Base-by-base conservation (phyloP, 1,140 invertebrate genomes). In the Calephelis virginiensis region DNA sequence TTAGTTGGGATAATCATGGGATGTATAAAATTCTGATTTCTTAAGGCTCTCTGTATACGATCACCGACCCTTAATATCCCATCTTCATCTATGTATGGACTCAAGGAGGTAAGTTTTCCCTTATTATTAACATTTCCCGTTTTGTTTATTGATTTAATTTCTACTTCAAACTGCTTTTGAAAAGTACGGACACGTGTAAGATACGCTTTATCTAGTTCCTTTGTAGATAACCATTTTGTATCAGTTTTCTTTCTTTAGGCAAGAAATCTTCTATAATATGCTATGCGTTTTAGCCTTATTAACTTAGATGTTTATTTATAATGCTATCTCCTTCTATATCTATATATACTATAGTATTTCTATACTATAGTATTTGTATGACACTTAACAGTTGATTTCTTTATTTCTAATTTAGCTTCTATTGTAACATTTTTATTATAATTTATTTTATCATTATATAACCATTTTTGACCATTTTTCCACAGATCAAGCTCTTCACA, bases 211-310 rank as follows among this genome's bases (percentile, higher is more conserved):
- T 47, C 40, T 46, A 71, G 49, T 68, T 68, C 70, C 6, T 56
- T 28, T 11, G 53, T 56, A 6, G 8, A 28, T 56, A 56, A 37
- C 53, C 53, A 56, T 12, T 7, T 56, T 37, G 53, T 28, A 56
- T 14, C 9, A 37, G 17, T 14, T 56, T 56, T 11, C 17, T 2
- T 37, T 28, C 17, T 37, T 11, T 11, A 11, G 14, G 53, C 10
- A 69, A 66, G 59, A 64, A 69, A 69, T 38, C 71, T 63, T 53
- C 61, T 69, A 14, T 67, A 72, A 43, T 61, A 67, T 40, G 67
- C 65, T 14, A 72, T 48, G 48, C 71, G 63, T 66, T 28, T 11
- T 11, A 56, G 53, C 53, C 37, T 56, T 2, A 28, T 56, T 56
- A 56, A 56, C 0, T 14, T 56, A 14, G 65, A 61, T 60, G 64